phyloP scores from a whole-genome alignment of 1,140 invertebrate genomes.

The Melitaea cinxia region DNA sequence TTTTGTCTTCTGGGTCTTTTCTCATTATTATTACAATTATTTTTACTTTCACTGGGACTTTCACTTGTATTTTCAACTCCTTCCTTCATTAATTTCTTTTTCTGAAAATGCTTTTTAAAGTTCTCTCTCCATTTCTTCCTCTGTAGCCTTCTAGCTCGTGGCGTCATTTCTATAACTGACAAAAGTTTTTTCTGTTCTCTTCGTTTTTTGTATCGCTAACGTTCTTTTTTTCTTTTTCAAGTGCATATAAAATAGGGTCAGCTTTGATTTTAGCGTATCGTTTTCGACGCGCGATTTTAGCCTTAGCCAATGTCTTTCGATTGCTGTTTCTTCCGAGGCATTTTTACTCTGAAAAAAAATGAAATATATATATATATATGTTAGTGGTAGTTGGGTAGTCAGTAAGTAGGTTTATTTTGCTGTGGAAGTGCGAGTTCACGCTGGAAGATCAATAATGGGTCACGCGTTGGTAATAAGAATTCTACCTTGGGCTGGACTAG shows the following conservation, averaged over 20 bases:
- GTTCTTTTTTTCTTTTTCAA: conserved; percentile 22
- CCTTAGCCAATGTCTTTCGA: not conserved
- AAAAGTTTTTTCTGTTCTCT: conserved; percentile 21
- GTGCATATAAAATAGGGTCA: not conserved
- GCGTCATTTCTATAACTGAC: conserved; percentile 25
- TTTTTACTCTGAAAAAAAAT: too few relatives aligned
- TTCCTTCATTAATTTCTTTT: not conserved
- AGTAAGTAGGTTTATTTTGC: too few relatives aligned
- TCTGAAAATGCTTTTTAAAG: conserved; percentile 32
- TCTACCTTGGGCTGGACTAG: too few relatives aligned
- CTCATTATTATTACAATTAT: not conserved
- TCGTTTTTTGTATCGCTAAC: conserved; percentile 4
- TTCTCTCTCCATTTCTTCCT: conserved; percentile 40
- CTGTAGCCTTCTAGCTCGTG: conserved; percentile 34
- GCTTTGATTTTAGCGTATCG: not conserved
- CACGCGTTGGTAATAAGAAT: too few relatives aligned
- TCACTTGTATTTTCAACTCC: not conserved
- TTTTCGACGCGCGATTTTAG: not conserved
- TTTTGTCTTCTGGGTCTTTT: too few relatives aligned
- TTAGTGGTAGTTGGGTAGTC: too few relatives aligned
- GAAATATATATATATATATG: too few relatives aligned
- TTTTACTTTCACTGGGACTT: not conserved
- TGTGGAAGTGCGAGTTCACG: too few relatives aligned
- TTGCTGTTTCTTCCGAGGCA: too few relatives aligned
- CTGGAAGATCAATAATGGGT: too few relatives aligned